phyloP scores from a whole-genome alignment of 2,888 invertebrate species.

The Camponotus fellah region DNA sequence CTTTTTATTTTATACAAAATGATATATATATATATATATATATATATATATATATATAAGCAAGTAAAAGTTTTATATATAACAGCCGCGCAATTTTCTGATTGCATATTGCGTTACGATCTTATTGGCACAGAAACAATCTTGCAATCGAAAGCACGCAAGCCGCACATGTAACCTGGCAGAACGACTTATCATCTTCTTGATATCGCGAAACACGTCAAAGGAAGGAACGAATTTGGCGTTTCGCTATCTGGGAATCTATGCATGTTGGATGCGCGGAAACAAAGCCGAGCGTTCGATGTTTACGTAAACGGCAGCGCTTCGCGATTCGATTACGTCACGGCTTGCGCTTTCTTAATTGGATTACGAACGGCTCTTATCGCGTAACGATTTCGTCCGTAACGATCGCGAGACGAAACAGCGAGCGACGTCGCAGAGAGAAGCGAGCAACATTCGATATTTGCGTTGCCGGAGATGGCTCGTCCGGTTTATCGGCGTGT shows the following conservation, averaged over 20 bases:
- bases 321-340: constrained; percentile 23
- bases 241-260: background rate
- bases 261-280: background rate
- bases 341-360: constrained; percentile 40
- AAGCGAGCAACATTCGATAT: constrained; percentile 17
- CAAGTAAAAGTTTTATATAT: background rate
- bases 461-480: constrained; percentile 35
- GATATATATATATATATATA: no score
- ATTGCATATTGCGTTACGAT: constrained; percentile 26
- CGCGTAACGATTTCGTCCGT: constrained; percentile 34
- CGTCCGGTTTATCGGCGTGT: constrained; percentile 62
- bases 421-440: constrained; percentile 24
- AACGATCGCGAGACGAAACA: constrained; percentile 13
- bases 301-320: constrained; percentile 20
- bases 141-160: constrained; percentile 40
- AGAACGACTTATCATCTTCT: constrained; percentile 9
- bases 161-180: background rate
- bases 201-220: constrained; percentile 42
- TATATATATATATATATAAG: constrained; percentile 3
- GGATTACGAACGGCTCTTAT: constrained; percentile 27
- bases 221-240: constrained; percentile 19
- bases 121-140: constrained; percentile 30
- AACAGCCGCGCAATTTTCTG: constrained; percentile 32
- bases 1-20: background rate
- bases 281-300: constrained; percentile 18